Percentiles rank a stretch among this genome's conserved stretches.
These are phyloP conservation scores for Thereva nobilitata DNA, from an alignment of 2,888 invertebrate species.

Conservation along the genomic window DNA sequence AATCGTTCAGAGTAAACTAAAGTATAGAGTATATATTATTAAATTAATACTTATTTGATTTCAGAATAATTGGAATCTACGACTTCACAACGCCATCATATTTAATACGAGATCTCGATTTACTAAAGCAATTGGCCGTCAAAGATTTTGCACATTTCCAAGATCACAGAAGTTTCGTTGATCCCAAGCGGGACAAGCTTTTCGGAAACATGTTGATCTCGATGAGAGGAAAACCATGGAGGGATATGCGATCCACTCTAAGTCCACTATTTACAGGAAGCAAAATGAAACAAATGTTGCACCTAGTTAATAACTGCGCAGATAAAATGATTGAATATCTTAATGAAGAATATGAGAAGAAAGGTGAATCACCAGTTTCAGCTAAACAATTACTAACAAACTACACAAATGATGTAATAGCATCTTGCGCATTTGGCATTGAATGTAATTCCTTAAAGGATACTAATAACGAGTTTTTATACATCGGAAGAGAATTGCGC, in stretches of 20 bases:
- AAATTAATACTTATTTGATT: not conserved
- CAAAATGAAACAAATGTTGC: constrained; percentile 51
- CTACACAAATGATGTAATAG: constrained; percentile 62
- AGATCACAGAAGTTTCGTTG: constrained; percentile 23
- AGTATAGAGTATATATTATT: too few relatives aligned
- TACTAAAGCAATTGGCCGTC: constrained; percentile 37
- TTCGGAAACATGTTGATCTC: constrained; percentile 35
- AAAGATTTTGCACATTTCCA: constrained; percentile 40
- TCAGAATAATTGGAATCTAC: constrained; percentile 11
- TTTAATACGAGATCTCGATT: constrained; percentile 53
- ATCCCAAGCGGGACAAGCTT: constrained; percentile 32
- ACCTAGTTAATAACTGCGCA: constrained; percentile 22
- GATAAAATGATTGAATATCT: constrained; percentile 3
- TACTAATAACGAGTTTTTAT: constrained; percentile 59
- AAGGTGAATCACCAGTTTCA: constrained; percentile 48
- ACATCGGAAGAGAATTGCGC: constrained; percentile 53
- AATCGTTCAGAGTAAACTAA: too few relatives aligned
- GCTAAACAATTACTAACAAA: constrained; percentile 58
- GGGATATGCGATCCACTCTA: constrained; percentile 49
- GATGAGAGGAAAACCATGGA: constrained; percentile 46
- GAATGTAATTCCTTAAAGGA: constrained; percentile 60
- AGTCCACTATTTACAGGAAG: constrained; percentile 52
- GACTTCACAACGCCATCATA: constrained; percentile 39
- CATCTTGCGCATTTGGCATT: constrained; percentile 61
- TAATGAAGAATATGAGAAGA: constrained; percentile 21